Evolutionary conservation across 2,797 vertebrate genomes (phyloP), one percentile per base, ranked within the genome.

Genomic region (Diplodus puntazzo): DNA sequence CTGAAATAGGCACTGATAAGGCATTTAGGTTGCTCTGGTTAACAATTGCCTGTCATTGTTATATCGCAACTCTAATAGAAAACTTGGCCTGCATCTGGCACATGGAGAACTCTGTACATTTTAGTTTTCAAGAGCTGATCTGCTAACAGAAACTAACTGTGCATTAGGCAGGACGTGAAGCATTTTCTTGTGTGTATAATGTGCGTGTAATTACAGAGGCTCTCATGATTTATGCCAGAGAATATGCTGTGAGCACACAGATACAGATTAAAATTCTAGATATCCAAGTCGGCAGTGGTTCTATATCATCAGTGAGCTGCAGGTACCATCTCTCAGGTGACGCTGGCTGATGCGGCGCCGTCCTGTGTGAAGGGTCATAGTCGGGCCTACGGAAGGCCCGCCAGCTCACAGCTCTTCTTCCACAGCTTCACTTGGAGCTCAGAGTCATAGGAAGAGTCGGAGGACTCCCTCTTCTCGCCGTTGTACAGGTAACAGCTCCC

Each of bases 401-500:
- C 92, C 25, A 98, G 92, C 42, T 86, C 87, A 78, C 96, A 97
- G 92, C 97, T 98, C 75, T 86, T 90, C 71, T 90, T 94, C 97
- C 97, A 99, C 74, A 99, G 94, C 77, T 87, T 70, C 2, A 68
- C 92, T 81, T 99, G 97, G 18, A 98, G 91, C 48, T 92, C 85
- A 0, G 69, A 68, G 50, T 98, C 89, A 11, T 98, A 97, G 0
- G 97, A 95, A 6, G 83, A 0, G 0, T 85, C 70, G 0, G 96
- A 92, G 0, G 98, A 98, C 80, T 80, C 81, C 5, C 77, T 95
- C 86, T 93, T 96, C 50, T 89, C 67, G 27, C 97, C 96, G 7
- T 98, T 97, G 92, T 96, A 97, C 34, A 98, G 91, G 93, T 98
- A 99, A 49, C 94, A 95, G 78, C 96, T 90, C 0, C 98, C 97